Evolutionary conservation across 1,140 invertebrate species (phyloP).

Genomic region (Cotesia vestalis): DNA sequence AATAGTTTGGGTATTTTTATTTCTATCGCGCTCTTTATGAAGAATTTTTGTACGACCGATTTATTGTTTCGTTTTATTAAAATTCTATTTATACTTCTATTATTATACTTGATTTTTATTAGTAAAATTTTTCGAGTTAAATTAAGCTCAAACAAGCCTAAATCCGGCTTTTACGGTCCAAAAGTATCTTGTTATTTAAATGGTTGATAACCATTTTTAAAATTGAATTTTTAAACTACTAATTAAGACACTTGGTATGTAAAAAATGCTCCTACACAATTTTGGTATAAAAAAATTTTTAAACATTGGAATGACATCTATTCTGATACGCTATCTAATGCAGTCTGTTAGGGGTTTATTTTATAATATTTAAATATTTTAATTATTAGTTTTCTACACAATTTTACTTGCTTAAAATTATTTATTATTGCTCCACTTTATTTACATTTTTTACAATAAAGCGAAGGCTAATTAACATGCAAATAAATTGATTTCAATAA

Average conservation of each 20-base stretch:
- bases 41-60: conserved; percentile 17
- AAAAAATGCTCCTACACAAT: conserved; percentile 47
- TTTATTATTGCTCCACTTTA: neutral
- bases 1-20: conserved; percentile 12
- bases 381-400: neutral
- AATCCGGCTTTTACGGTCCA: conserved; percentile 9
- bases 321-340: conserved; percentile 49
- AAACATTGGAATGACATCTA: conserved; percentile 59
- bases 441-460: conserved; percentile 9
- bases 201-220: neutral
- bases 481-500: conserved; percentile 63
- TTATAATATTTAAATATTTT: conserved; percentile 35
- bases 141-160: conserved; percentile 30
- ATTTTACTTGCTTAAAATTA: neutral
- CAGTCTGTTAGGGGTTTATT: conserved; percentile 40
- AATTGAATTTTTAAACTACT: conserved; percentile 29
- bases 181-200: neutral
- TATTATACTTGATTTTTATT: conserved; percentile 6
- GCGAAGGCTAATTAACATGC: conserved; percentile 45
- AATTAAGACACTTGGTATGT: conserved; percentile 59
- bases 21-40: neutral
- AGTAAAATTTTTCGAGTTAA: conserved; percentile 4
- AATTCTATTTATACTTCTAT: neutral
- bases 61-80: no score
- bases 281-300: conserved; percentile 48